These are phyloP conservation scores for Hesperia comma DNA, from an alignment of 2,888 invertebrate genomes.

Conservation along the genomic window DNA sequence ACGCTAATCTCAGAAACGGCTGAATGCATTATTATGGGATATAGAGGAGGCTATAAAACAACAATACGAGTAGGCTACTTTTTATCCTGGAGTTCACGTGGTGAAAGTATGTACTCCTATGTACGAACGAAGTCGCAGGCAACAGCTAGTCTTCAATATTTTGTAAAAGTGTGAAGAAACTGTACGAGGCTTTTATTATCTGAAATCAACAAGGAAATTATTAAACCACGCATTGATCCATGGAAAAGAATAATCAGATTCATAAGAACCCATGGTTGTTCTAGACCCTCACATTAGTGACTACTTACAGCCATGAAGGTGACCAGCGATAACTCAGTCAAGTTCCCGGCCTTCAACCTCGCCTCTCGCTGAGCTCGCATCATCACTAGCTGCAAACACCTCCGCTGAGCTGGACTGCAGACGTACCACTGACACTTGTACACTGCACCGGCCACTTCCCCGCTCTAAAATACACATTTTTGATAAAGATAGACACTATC, in stretches of 20 bases:
- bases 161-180: conserved; percentile 76
- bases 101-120: no score
- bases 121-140: no score
- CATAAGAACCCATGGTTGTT: no score
- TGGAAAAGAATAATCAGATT: no score
- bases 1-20: no score
- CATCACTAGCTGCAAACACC: conserved; percentile 62
- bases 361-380: conserved; percentile 57
- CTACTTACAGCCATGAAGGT: conserved; percentile 70
- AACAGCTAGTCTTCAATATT: conserved; percentile 59
- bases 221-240: no score
- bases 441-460: conserved; percentile 61
- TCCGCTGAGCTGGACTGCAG: conserved; percentile 55
- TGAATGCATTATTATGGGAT: no score
- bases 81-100: no score
- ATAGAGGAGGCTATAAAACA: no score
- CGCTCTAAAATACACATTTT: conserved; percentile 57
- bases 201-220: conserved; percentile 53
- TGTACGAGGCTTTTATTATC: conserved; percentile 80
- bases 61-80: no score
- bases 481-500: no score
- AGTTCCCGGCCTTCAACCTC: conserved; percentile 68
- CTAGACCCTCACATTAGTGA: neutral
- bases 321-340: conserved; percentile 68
- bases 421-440: conserved; percentile 71